Base-by-base conservation (phyloP, 2,888 invertebrate species). In the Cerceris rybyensis region DNA sequence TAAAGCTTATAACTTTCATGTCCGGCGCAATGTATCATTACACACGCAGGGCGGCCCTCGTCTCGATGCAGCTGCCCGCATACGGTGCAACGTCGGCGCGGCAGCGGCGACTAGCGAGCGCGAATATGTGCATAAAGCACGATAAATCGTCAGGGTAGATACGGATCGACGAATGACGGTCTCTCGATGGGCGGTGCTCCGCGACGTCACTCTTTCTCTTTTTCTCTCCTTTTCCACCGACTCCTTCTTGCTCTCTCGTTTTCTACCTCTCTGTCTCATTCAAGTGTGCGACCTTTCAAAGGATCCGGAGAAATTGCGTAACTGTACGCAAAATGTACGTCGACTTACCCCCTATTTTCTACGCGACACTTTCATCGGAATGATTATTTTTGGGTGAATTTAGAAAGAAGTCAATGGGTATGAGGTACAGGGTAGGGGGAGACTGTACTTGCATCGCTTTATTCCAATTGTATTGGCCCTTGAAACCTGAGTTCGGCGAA, bases 1-100 rank as follows among this genome's bases (percentile, higher is more conserved):
- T 85, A 85, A 85, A 85, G 84, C 86, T 86, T 85, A 85, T 85
- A 85, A 85, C 86, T 85, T 85, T 85, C 85, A 80, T 85, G 85
- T 84, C 84, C 85, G 80, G 84, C 82, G 82, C 85, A 79, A 85
- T 85, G 86, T 85, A 85, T 85, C 86, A 85, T 85, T 85, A 84
- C 80, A 82, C 80, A 82, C 83, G 75, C 80, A 71, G 80, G 82
- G 73, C 76, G 74, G 78, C 80, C 72, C 75, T 70, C 78, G 74
- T 70, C 71, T 50, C 54, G 84, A 76, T 82, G 80, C 84, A 80
- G 80, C 80, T 82, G 86, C 82, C 70, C 77, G 77, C 72, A 73
- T 71, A 63, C 70, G 67, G 75, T 64, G 74, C 58, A 52, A 28
- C 41, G 43, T 11, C 55, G 71, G 60, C 52, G 52, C 60, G 49